These are phyloP conservation scores for Germaria angustata DNA, from an alignment of 2,888 invertebrate genomes.

Conservation along the genomic window DNA sequence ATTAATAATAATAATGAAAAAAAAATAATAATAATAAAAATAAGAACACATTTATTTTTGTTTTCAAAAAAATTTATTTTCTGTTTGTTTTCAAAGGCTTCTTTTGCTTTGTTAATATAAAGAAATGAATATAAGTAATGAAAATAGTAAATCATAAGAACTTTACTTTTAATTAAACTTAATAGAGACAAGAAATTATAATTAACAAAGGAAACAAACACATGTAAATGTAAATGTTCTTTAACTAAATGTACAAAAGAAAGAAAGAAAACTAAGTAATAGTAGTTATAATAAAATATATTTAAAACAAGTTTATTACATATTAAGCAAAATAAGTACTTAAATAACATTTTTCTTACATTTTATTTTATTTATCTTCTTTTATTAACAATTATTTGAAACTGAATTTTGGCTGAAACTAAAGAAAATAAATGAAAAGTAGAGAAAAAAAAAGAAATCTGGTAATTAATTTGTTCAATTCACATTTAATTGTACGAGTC, in stretches of 20 bases:
- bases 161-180: constrained; percentile 42
- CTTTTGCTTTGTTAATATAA: constrained; percentile 59
- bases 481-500: background rate
- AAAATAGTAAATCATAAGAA: constrained; percentile 50
- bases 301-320: constrained; percentile 39
- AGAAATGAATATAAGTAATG: constrained; percentile 48
- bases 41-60: constrained; percentile 37
- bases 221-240: constrained; percentile 1
- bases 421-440: constrained; percentile 34
- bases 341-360: constrained; percentile 60
- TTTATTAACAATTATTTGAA: constrained; percentile 53
- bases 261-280: background rate
- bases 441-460: constrained; percentile 9
- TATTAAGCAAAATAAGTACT: constrained; percentile 67
- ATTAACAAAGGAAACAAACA: constrained; percentile 12
- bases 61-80: constrained; percentile 42
- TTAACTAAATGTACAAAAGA: constrained; percentile 35
- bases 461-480: constrained; percentile 22
- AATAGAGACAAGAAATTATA: constrained; percentile 31
- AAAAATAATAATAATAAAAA: background rate
- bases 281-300: constrained; percentile 16
- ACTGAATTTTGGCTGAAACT: constrained; percentile 49
- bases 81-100: constrained; percentile 58
- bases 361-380: background rate
- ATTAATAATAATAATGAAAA: constrained; percentile 14